Base-by-base conservation (phyloP, 2,888 invertebrate genomes). In the Steromphala cineraria region DNA sequence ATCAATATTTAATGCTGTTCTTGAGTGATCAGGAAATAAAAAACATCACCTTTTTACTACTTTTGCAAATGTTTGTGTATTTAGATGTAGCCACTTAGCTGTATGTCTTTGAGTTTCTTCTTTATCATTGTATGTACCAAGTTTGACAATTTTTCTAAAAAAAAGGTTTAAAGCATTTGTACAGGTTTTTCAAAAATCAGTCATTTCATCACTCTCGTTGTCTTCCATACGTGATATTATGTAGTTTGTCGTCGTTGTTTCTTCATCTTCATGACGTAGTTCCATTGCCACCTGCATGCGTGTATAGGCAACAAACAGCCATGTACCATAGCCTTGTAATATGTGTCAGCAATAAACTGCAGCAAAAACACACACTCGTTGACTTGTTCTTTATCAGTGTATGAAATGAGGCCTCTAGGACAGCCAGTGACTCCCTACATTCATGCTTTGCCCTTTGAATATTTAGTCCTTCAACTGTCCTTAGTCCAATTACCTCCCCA, bases 31-130 rank as follows among this genome's bases (percentile, higher is more conserved):
- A 13, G 13, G 46, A 46, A 46, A 46, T 46, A 46, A 71, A 36
- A 71, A 31, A 15, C 36, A 71, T 71, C 71, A 71, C 24, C 28
- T 36, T 71, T 71, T 71, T 19, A 71, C 71, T 71, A 71, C 36
- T 19, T 71, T 71, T 71, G 71, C 71, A 31, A 71, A 71, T 71
- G 71, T 76, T 76, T 76, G 76, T 76, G 76, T 31, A 76, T 76
- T 24, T 76, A 76, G 76, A 53, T 55, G 55, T 76, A 55, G 53
- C 55, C 40, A 52, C 75, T 52, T 75, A 55, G 76, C 76, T 76
- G 53, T 28, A 36, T 76, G 76, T 76, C 46, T 46, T 21, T 76
- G 55, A 53, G 55, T 76, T 75, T 55, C 36, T 76, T 55, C 55
- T 24, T 76, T 55, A 76, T 19, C 76, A 55, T 53, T 28, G 53